phyloP scores from a whole-genome alignment of 1,140 invertebrate species.

The Hypsibius dujardini region DNA sequence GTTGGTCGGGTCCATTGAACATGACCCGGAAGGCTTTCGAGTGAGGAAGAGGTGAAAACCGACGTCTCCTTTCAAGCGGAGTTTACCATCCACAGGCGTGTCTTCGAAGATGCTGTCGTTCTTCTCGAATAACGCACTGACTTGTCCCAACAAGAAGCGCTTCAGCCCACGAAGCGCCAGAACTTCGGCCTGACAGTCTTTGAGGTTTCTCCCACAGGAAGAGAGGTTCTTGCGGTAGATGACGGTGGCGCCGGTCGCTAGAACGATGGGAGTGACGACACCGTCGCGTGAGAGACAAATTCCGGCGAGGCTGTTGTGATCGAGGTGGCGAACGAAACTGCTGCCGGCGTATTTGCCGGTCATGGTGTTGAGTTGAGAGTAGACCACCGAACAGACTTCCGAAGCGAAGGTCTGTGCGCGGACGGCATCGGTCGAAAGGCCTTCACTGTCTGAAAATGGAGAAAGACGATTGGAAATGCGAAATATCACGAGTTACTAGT shows the following conservation, averaged over 20 bases:
- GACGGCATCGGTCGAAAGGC: too few species aligned
- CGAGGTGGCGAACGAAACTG: background rate
- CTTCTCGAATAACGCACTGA: background rate
- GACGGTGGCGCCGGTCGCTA: background rate
- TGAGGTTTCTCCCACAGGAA: background rate
- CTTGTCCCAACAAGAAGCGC: background rate
- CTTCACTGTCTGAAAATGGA: too few species aligned
- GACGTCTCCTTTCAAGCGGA: background rate
- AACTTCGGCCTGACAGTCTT: constrained; percentile 12
- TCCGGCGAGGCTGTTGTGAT: background rate
- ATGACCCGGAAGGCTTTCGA: background rate
- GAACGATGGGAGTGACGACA: background rate
- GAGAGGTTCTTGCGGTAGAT: background rate
- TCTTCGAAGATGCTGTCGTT: background rate
- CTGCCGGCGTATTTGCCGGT: background rate
- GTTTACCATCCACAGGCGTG: background rate
- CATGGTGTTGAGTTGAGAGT: background rate
- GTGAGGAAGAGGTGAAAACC: constrained; percentile 13
- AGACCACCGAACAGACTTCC: too few species aligned
- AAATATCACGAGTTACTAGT: too few species aligned
- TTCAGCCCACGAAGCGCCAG: background rate
- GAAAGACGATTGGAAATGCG: too few species aligned
- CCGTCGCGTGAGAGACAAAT: background rate
- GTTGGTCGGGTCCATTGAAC: background rate
- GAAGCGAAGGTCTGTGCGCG: too few species aligned